Evolutionary conservation across 1,140 invertebrate genomes (phyloP).

Genomic region (Bombus haemorrhoidalis): DNA sequence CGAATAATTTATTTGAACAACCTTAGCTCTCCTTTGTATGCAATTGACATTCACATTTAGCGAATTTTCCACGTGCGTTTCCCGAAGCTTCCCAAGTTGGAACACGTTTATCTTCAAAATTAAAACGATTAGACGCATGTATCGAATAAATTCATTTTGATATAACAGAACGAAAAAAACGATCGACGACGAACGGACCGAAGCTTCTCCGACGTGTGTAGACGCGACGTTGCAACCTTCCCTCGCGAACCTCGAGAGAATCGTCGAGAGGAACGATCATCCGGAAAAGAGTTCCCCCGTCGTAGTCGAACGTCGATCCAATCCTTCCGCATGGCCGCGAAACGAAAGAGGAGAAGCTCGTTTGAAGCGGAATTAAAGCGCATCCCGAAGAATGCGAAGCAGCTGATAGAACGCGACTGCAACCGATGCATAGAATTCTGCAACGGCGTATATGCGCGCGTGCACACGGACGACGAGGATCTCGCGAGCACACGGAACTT

Average conservation of each 20-base stretch:
- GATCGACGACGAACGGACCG: no score
- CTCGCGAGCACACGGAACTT: slow-evolving; percentile 68
- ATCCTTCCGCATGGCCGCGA: not conserved
- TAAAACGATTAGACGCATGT: no score
- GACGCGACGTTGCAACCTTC: no score
- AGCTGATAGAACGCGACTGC: not conserved
- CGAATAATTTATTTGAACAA: not conserved
- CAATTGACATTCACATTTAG: not conserved
- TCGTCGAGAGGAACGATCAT: no score
- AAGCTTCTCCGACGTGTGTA: no score
- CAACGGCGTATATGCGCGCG: slow-evolving; percentile 1
- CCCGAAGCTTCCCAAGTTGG: no score
- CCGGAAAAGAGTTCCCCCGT: not conserved
- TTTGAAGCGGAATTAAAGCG: not conserved
- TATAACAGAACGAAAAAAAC: no score
- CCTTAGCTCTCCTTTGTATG: not conserved
- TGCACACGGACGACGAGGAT: slow-evolving; percentile 55
- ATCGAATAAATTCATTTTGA: no score
- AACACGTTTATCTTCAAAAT: no score
- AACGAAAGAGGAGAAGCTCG: not conserved
- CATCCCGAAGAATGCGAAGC: slow-evolving; percentile 9
- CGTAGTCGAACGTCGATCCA: not conserved
- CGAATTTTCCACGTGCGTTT: not conserved
- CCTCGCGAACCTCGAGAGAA: not conserved
- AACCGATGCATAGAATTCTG: slow-evolving; percentile 14